A percentile compares a stretch with the other conserved stretches of the same genome.
phyloP scores from a whole-genome alignment of 2,113 vertebrate species.

The Leucopsar rothschildi region DNA sequence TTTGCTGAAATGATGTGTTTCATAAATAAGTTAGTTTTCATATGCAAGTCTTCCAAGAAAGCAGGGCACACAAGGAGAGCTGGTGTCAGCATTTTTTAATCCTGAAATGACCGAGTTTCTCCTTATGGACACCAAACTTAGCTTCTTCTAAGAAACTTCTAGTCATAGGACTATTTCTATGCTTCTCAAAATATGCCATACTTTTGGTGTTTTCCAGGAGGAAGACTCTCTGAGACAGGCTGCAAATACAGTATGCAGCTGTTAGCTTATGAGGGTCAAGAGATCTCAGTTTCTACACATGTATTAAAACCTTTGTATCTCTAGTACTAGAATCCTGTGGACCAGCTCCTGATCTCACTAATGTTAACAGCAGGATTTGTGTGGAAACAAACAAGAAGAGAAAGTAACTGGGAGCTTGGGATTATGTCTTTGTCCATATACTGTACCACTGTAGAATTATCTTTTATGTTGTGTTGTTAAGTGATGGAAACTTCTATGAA shows the following conservation, averaged over 20 bases:
- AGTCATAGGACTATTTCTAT: neutral
- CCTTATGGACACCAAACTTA: conserved; percentile 5
- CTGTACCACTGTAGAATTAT: neutral
- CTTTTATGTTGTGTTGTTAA: neutral
- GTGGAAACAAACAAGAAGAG: neutral
- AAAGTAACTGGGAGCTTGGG: neutral
- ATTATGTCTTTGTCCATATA: neutral
- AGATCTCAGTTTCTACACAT: neutral
- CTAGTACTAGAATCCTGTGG: neutral
- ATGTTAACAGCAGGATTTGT: neutral
- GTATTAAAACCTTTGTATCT: neutral
- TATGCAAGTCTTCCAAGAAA: conserved; percentile 8
- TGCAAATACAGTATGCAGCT: neutral
- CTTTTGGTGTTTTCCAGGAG: neutral
- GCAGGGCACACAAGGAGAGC: neutral
- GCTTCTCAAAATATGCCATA: neutral
- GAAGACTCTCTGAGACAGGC: neutral
- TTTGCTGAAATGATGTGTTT: conserved; percentile 15
- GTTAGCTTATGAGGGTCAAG: neutral
- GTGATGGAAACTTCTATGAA: neutral
- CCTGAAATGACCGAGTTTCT: conserved; percentile 21
- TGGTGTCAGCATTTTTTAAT: conserved; percentile 36
- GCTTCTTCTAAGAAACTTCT: conserved; percentile 22
- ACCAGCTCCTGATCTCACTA: neutral
- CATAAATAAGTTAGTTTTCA: conserved; percentile 16